A percentile compares a stretch with the other conserved stretches of the same genome.
phyloP scores from a whole-genome alignment of 2,797 vertebrate genomes.

The Tenualosa ilisha region DNA sequence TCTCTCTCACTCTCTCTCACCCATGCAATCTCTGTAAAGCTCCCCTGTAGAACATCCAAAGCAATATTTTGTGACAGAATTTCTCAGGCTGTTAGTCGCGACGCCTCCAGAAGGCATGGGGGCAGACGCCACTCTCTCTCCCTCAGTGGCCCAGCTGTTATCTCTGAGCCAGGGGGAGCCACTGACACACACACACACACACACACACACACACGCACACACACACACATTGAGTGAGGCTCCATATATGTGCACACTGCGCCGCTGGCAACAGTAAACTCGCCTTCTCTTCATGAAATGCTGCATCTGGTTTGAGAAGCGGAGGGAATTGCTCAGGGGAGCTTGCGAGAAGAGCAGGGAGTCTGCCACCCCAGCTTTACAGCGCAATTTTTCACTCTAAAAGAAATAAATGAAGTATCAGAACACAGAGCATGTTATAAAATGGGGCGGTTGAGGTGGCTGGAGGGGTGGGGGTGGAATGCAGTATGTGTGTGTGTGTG shows the following conservation, averaged over 20 bases:
- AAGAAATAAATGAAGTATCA: conserved; percentile 58
- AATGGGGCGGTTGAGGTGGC: conserved; percentile 31
- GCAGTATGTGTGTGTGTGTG: neutral
- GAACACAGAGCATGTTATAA: conserved; percentile 51
- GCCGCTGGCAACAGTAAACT: conserved; percentile 61
- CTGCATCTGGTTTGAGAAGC: conserved; percentile 53
- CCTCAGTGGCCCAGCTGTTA: conserved; percentile 63
- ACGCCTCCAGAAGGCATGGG: conserved; percentile 56
- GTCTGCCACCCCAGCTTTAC: conserved; percentile 57
- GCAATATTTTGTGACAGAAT: conserved; percentile 68
- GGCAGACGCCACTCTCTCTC: conserved; percentile 22
- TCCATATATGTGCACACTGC: conserved; percentile 18
- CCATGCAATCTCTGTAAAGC: conserved; percentile 59
- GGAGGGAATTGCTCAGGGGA: conserved; percentile 53
- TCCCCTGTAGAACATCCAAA: conserved; percentile 58
- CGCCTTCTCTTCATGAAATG: conserved; percentile 61
- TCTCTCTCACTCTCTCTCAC: conserved; percentile 48
- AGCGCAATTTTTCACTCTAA: conserved; percentile 60
- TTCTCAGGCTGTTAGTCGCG: conserved; percentile 70
- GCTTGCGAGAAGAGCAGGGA: conserved; percentile 40
- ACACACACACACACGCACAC: conserved; percentile 40
- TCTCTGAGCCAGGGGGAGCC: conserved; percentile 50
- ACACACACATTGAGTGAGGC: conserved; percentile 1
- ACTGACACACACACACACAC: conserved; percentile 37
- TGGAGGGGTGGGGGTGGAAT: conserved; percentile 26